Evolutionary conservation across 2,113 vertebrate genomes (phyloP).

Genomic region (Ictalurus punctatus): DNA sequence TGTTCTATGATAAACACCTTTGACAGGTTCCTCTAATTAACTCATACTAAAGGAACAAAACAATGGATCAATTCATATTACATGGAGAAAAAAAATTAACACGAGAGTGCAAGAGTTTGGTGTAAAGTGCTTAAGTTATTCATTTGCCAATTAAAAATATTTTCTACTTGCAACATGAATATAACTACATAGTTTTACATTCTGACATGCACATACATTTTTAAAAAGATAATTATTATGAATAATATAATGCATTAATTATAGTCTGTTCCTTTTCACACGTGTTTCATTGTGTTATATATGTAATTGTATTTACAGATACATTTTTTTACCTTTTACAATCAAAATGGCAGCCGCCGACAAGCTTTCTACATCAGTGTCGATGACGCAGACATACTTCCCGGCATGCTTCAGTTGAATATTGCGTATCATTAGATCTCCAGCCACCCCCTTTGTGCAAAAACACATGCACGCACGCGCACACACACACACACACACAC

Average conservation of each 20-base stretch:
- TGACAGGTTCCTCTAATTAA: conserved; percentile 68
- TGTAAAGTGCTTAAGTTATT: background rate
- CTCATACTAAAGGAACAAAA: conserved; percentile 65
- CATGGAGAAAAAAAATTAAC: conserved; percentile 52
- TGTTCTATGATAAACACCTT: conserved; percentile 62
- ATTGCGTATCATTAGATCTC: conserved; percentile 92
- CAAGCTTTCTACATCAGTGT: conserved; percentile 87
- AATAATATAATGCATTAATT: background rate
- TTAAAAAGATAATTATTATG: background rate
- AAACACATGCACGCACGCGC: conserved; percentile 29
- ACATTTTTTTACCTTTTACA: conserved; percentile 80
- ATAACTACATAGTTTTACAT: background rate
- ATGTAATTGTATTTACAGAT: background rate
- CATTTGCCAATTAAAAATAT: background rate
- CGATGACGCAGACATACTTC: conserved; percentile 88
- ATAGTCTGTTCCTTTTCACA: background rate
- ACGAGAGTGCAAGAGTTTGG: background rate
- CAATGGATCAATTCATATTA: conserved; percentile 71
- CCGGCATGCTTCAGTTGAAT: conserved; percentile 89
- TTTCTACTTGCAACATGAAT: background rate
- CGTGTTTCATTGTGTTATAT: background rate
- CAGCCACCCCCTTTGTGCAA: conserved; percentile 79
- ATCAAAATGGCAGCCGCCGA: conserved; percentile 86
- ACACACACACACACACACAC: conserved; percentile 26
- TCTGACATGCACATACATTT: background rate